Evolutionary conservation across 2,888 invertebrate genomes (phyloP).

Genomic region (Isoperla grammatica): DNA sequence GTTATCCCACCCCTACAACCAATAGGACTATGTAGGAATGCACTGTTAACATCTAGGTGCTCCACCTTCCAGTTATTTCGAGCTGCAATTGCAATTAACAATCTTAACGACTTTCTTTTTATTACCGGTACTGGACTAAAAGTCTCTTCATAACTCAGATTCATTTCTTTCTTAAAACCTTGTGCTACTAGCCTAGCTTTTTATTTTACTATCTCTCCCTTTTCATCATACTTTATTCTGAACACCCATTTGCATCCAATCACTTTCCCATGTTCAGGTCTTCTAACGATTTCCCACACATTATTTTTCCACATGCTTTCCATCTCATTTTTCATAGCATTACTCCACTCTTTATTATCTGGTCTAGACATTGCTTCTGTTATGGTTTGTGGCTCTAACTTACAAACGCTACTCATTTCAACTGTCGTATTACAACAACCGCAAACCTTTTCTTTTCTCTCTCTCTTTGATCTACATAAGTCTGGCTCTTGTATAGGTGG

Average conservation of each 20-base stretch:
- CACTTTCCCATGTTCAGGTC: slow-evolving; percentile 6
- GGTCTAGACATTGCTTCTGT: not conserved
- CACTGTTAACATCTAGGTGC: slow-evolving; percentile 9
- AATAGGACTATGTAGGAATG: slow-evolving; percentile 5
- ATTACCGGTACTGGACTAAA: slow-evolving; percentile 12
- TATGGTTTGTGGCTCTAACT: slow-evolving; percentile 8
- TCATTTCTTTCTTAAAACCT: slow-evolving; percentile 1
- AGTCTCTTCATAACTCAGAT: slow-evolving; percentile 4
- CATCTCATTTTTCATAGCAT: slow-evolving; percentile 8
- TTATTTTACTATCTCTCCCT: too few relatives aligned
- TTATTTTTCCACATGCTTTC: slow-evolving; percentile 7
- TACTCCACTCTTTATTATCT: not conserved
- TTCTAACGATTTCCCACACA: slow-evolving; percentile 15
- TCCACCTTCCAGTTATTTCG: slow-evolving; percentile 7
- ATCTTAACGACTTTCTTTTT: slow-evolving; percentile 11
- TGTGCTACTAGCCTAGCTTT: too few relatives aligned
- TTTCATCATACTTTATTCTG: not conserved
- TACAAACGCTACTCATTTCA: not conserved
- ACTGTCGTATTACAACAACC: slow-evolving; percentile 5
- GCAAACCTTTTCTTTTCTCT: slow-evolving; percentile 7
- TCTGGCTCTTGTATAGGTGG: not conserved
- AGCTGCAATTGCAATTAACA: slow-evolving; percentile 6
- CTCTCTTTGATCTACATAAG: slow-evolving; percentile 4
- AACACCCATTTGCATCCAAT: slow-evolving; percentile 9
- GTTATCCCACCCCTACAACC: too few relatives aligned